Percentiles rank a stretch among this genome's conserved stretches.
phyloP scores from a whole-genome alignment of 2,797 vertebrate species.

The Urosaurus nigricauda region DNA sequence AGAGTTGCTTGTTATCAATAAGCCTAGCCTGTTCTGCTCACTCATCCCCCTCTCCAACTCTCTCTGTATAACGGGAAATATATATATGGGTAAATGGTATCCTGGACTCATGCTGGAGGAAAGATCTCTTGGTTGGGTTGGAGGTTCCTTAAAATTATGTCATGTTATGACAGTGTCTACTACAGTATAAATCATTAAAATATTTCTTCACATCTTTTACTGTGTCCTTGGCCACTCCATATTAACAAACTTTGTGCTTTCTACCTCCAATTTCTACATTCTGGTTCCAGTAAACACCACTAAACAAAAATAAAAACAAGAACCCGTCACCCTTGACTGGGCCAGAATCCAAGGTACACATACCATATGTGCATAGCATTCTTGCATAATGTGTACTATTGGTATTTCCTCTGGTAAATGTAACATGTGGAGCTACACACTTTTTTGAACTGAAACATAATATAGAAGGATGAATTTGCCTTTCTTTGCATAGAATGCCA shows the following conservation, averaged over 20 bases:
- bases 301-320: not conserved
- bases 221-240: not conserved
- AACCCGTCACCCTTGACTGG: no score
- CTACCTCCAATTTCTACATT: not conserved
- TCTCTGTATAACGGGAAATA: no score
- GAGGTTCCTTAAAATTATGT: no score
- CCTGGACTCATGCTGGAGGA: no score
- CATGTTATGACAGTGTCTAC: no score
- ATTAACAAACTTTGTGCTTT: not conserved
- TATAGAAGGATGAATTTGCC: not conserved
- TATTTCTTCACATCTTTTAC: not conserved
- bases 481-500: not conserved
- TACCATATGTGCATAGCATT: not conserved
- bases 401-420: not conserved
- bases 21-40: no score
- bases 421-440: not conserved
- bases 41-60: no score
- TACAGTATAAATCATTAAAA: no score
- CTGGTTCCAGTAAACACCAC: not conserved
- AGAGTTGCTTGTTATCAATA: no score
- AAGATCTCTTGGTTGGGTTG: no score
- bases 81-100: no score
- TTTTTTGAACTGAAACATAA: not conserved
- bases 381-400: not conserved
- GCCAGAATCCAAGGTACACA: not conserved